phyloP scores from a whole-genome alignment of 1,140 invertebrate genomes.

The Triops cancriformis region DNA sequence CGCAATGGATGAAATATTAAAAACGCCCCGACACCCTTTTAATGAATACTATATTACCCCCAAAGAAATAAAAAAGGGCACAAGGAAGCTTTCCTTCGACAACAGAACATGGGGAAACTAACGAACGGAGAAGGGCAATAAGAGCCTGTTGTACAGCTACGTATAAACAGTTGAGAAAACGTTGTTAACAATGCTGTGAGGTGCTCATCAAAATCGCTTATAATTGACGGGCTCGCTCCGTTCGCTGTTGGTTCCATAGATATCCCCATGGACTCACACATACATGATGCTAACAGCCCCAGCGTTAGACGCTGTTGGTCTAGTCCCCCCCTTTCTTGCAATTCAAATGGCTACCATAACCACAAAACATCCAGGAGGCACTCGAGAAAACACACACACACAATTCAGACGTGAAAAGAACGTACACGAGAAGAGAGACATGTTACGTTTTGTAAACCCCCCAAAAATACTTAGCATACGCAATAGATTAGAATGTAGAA shows the following conservation, averaged over 20 bases:
- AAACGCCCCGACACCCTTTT: conserved; percentile 9
- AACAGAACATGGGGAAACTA: not conserved
- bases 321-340: not conserved
- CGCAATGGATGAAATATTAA: conserved; percentile 4
- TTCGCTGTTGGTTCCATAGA: not conserved
- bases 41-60: conserved; percentile 8
- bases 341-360: not conserved
- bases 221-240: conserved; percentile 8
- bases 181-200: conserved; percentile 5
- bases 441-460: not conserved
- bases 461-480: not conserved
- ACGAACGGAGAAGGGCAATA: not conserved
- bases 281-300: not conserved
- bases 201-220: not conserved
- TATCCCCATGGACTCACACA: not conserved
- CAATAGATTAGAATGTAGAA: conserved; percentile 11
- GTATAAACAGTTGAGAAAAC: not conserved
- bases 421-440: not conserved
- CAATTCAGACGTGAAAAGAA: not conserved
- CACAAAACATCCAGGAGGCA: conserved; percentile 12
- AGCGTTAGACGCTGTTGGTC: not conserved
- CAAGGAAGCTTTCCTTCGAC: not conserved
- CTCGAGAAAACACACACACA: not conserved
- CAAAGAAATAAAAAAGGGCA: not conserved
- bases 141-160: not conserved